Evolutionary conservation across 2,888 invertebrate genomes (phyloP).

Genomic region (Archips crataeganus): DNA sequence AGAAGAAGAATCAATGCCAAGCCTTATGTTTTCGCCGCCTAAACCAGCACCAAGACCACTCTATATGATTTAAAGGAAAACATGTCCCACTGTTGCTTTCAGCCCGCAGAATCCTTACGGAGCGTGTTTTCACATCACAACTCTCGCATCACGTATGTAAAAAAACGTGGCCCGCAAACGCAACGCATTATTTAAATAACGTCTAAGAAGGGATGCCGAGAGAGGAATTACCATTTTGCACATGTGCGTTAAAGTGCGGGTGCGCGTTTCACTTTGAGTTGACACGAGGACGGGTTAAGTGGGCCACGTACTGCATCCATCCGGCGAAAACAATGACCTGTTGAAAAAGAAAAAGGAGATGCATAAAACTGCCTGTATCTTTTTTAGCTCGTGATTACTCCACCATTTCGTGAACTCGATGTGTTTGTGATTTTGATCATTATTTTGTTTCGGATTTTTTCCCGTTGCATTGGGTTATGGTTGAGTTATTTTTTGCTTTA

Average conservation of each 20-base stretch:
- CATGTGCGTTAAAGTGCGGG: constrained; percentile 22
- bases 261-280: constrained; percentile 33
- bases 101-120: background rate
- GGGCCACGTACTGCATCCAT: constrained; percentile 24
- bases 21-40: too few relatives aligned
- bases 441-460: too few relatives aligned
- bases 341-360: background rate
- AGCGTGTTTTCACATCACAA: constrained; percentile 15
- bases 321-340: constrained; percentile 3
- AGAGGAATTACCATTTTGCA: constrained; percentile 36
- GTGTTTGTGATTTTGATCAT: too few relatives aligned
- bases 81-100: constrained; percentile 3
- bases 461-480: too few relatives aligned
- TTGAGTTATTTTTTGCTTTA: too few relatives aligned
- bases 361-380: too few relatives aligned
- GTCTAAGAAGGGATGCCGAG: constrained; percentile 33
- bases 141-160: constrained; percentile 19
- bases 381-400: too few relatives aligned
- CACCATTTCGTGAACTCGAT: too few relatives aligned
- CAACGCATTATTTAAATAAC: constrained; percentile 39
- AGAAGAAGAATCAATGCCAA: too few relatives aligned
- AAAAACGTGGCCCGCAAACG: constrained; percentile 30
- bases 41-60: background rate
- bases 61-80: background rate
- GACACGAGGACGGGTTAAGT: constrained; percentile 23